phyloP scores from a whole-genome alignment of 2,888 invertebrate genomes.

The Polydesmus complanatus region DNA sequence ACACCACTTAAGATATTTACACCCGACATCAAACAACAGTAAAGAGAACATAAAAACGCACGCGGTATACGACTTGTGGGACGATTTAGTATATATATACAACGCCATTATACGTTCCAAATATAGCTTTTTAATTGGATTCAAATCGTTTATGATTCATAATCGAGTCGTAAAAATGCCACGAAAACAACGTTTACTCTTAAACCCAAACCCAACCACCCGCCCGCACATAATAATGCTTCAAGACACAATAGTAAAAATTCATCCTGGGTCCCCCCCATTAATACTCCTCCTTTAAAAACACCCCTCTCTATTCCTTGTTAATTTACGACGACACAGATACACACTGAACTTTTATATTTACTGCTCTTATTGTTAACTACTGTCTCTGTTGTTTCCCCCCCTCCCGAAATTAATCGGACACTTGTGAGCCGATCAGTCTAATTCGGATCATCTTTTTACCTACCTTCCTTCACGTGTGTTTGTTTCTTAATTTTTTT shows the following conservation, averaged over 20 bases:
- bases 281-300: not conserved
- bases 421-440: too few species aligned
- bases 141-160: slow-evolving; percentile 10
- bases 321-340: not conserved
- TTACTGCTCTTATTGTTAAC: too few species aligned
- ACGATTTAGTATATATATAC: not conserved
- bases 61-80: not conserved
- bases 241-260: too few species aligned
- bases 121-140: not conserved
- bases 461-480: too few species aligned
- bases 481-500: too few species aligned
- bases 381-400: too few species aligned
- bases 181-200: not conserved
- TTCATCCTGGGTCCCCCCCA: too few species aligned
- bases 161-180: slow-evolving; percentile 11
- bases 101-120: not conserved
- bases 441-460: too few species aligned
- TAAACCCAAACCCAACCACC: too few species aligned
- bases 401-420: too few species aligned
- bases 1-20: not conserved
- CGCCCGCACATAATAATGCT: too few species aligned
- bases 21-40: not conserved
- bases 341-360: not conserved
- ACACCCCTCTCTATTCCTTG: not conserved
- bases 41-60: not conserved